Evolutionary conservation across 1,140 invertebrate species (phyloP).

Genomic region (Bombyx mori): DNA sequence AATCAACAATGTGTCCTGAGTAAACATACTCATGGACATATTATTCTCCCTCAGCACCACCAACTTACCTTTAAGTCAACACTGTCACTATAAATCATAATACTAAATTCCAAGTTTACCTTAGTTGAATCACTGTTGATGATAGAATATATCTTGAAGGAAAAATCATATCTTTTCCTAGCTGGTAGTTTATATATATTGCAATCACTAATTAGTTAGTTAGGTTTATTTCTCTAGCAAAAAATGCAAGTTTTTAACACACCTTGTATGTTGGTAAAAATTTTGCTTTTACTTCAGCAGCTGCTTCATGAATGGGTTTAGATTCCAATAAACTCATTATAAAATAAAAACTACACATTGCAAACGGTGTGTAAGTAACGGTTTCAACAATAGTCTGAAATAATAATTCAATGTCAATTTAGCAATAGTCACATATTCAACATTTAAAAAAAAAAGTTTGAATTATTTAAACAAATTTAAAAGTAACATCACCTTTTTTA

Average conservation of each 20-base stretch:
- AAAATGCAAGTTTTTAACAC: conserved; percentile 4
- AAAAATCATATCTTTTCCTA: too few relatives aligned
- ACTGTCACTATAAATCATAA: too few relatives aligned
- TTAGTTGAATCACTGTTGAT: too few relatives aligned
- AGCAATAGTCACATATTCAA: not conserved
- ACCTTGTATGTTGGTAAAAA: conserved; percentile 88
- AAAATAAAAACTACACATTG: conserved; percentile 86
- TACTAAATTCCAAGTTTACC: too few relatives aligned
- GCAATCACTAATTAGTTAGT: too few relatives aligned
- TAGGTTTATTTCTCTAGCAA: too few relatives aligned
- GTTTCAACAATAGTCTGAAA: conserved; percentile 85
- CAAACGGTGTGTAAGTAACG: conserved; percentile 84
- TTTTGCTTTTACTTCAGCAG: conserved; percentile 81
- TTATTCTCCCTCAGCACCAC: too few relatives aligned
- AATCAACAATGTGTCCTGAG: too few relatives aligned
- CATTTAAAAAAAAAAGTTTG: not conserved
- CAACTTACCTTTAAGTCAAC: too few relatives aligned
- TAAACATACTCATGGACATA: too few relatives aligned
- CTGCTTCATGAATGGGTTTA: conserved; percentile 77
- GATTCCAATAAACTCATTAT: conserved; percentile 84
- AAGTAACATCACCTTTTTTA: conserved; percentile 41
- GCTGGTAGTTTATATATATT: too few relatives aligned
- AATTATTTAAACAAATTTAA: not conserved
- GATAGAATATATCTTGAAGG: too few relatives aligned
- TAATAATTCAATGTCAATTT: not conserved